A percentile compares a stretch with the other conserved stretches of the same genome.
phyloP scores from a whole-genome alignment of 2,113 vertebrate species.

The Hippocampus abdominalis region DNA sequence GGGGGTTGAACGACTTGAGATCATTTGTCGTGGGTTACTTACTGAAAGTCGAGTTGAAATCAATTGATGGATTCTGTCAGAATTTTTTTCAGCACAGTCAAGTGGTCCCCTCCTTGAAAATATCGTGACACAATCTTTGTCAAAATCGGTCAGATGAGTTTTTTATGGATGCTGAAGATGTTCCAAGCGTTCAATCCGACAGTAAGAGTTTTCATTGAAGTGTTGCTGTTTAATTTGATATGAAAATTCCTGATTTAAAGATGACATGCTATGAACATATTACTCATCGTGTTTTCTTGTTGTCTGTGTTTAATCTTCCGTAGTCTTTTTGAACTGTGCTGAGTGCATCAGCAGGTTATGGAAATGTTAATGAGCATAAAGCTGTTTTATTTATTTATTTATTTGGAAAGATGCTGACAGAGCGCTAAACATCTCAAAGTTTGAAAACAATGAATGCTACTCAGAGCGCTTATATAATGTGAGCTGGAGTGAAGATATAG shows the following conservation, averaged over 20 bases:
- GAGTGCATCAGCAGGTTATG: neutral
- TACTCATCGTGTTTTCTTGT: neutral
- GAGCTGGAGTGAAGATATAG: constrained; percentile 51
- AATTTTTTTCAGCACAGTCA: too few relatives aligned
- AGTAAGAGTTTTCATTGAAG: too few relatives aligned
- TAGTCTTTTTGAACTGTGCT: neutral
- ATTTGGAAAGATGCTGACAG: constrained; percentile 20
- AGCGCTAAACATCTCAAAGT: constrained; percentile 24
- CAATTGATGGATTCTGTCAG: too few relatives aligned
- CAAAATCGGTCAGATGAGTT: too few relatives aligned
- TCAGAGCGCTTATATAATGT: constrained; percentile 28
- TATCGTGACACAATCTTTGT: too few relatives aligned
- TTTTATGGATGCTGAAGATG: too few relatives aligned
- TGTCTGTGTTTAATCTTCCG: neutral
- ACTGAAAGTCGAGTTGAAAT: too few relatives aligned
- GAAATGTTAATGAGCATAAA: neutral
- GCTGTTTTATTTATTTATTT: neutral
- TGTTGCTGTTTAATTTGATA: too few relatives aligned
- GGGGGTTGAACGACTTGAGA: too few relatives aligned
- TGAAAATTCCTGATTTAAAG: neutral
- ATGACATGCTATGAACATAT: neutral
- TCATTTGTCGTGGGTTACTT: too few relatives aligned
- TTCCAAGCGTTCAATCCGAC: too few relatives aligned
- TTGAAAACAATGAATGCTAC: constrained; percentile 32
- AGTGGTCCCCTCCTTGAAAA: too few relatives aligned